These are phyloP conservation scores for Cairina moschata DNA, from an alignment of 2,113 vertebrate species.

Conservation along the genomic window DNA sequence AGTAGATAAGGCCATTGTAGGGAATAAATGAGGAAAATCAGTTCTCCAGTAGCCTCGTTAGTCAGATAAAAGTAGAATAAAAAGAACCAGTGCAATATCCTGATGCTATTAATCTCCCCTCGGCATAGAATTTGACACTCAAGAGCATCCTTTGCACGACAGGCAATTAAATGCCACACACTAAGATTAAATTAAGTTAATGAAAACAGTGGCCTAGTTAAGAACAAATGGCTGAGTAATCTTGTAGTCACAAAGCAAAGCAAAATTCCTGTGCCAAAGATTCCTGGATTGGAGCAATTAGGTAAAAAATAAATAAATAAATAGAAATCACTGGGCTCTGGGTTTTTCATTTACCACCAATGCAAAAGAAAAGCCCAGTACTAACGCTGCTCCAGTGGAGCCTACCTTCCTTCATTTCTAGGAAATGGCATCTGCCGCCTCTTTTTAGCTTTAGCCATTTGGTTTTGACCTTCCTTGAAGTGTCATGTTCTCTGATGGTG, in stretches of 20 bases:
- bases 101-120: background rate
- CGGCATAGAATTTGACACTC: background rate
- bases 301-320: background rate
- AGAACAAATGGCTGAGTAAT: background rate
- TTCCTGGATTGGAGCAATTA: constrained; percentile 40
- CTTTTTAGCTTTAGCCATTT: constrained; percentile 34
- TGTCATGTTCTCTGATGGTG: constrained; percentile 23
- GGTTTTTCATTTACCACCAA: constrained; percentile 1
- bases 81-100: background rate
- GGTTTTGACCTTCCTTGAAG: constrained; percentile 41
- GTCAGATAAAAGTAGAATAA: background rate
- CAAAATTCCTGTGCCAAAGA: constrained; percentile 41
- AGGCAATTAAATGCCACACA: background rate
- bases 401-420: constrained; percentile 62
- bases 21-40: background rate
- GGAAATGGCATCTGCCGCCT: constrained; percentile 61
- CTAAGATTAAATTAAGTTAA: background rate
- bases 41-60: background rate
- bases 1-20: background rate
- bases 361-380: constrained; percentile 21
- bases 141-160: background rate
- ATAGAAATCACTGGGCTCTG: constrained; percentile 1
- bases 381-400: constrained; percentile 56
- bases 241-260: background rate
- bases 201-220: background rate